Base-by-base conservation (phyloP, 2,888 invertebrate species). In the Ischnus inquisitorius region DNA sequence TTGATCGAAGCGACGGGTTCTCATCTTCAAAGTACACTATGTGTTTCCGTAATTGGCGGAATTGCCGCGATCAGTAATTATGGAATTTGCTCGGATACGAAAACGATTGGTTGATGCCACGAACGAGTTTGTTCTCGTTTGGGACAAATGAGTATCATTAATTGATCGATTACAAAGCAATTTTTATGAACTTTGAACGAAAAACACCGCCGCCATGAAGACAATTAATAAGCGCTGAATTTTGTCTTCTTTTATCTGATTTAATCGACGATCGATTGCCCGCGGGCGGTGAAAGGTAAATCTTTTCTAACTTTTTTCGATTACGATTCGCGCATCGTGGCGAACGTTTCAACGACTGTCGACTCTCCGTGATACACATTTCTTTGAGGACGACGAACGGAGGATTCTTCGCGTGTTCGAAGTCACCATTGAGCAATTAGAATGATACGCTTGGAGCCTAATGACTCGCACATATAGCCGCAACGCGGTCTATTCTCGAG, bases 401-500 rank as follows among this genome's bases (percentile, higher is more conserved):
- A 22, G 10, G 16, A 16, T 16, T 19, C 22, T 22, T 54, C 54
- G 54, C 54, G 54, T 54, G 54, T 22, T 22, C 22, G 51, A 51
- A 16, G 2, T 16, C 2, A 51, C 6, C 51, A 6, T 51, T 19
- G 19, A 51, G 51, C 19, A 51, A 51, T 19, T 51, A 19, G 16
- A 54, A 54, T 34, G 34, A 34, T 34, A 34, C 54, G 54, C 41
- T 54, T 64, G 14, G 22, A 22, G 46, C 43, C 60, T 72, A 77
- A 76, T 62, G 54, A 81, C 62, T 80, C 72, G 60, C 22, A 51
- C 68, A 71, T 81, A 34, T 34, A 72, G 25, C 41, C 51, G 39
- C 69, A 62, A 54, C 68, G 74, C 64, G 75, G 75, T n/a, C 80
- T 54, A 54, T 75, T 83, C 71, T 48, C 48, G 54, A 77, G 77